These are phyloP conservation scores for Drosophila ochracea DNA, from an alignment of 2,888 invertebrate genomes.

Conservation along the genomic window DNA sequence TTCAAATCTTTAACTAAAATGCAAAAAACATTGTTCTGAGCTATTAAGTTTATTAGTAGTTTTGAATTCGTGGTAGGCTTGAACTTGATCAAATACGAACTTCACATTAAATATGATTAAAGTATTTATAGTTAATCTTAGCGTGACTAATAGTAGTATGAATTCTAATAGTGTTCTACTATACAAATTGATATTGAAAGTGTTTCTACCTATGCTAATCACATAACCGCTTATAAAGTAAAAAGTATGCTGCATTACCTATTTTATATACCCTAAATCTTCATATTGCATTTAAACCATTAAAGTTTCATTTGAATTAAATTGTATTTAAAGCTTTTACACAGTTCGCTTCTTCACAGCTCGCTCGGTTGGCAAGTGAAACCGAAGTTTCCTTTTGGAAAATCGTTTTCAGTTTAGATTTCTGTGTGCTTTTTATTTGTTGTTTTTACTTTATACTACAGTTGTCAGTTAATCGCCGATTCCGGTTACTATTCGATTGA, in stretches of 20 bases:
- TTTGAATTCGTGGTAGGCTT: neutral
- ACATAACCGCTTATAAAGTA: neutral
- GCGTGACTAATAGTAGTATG: neutral
- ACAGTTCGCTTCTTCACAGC: slow-evolving; percentile 25
- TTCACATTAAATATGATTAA: neutral
- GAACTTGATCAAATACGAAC: neutral
- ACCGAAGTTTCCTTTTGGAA: slow-evolving; percentile 61
- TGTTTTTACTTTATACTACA: slow-evolving; percentile 22
- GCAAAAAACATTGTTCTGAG: neutral
- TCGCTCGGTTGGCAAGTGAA: slow-evolving; percentile 53
- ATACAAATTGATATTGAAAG: neutral
- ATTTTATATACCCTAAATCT: neutral
- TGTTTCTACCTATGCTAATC: accelerated
- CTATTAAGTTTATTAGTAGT: neutral
- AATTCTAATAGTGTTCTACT: neutral
- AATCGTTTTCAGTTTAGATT: slow-evolving; percentile 56
- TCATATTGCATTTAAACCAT: neutral
- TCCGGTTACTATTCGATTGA: slow-evolving; percentile 59
- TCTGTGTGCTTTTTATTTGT: slow-evolving; percentile 32
- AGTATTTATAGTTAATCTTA: neutral
- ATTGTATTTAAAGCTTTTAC: neutral
- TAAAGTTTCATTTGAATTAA: neutral
- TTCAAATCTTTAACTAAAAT: slow-evolving; percentile 4
- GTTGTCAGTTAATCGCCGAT: slow-evolving; percentile 53
- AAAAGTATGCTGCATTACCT: neutral